Base-by-base conservation (phyloP, 2,888 invertebrate genomes). In the Dynastes tityus region DNA sequence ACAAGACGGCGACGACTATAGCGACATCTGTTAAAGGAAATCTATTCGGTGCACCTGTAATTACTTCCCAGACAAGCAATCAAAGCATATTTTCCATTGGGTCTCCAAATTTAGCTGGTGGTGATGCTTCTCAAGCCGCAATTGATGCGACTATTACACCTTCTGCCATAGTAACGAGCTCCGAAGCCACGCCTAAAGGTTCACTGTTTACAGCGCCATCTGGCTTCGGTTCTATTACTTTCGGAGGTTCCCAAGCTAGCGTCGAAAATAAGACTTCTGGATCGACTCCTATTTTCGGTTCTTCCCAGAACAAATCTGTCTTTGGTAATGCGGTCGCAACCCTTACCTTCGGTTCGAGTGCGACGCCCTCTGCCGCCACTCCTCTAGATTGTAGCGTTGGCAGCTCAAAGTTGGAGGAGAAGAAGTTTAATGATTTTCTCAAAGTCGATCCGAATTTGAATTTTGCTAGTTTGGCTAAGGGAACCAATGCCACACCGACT, bases 401-500 rank as follows among this genome's bases (percentile, higher is more conserved):
- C 51, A 64, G 49, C 51, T 53, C 77, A 0, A 71, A 77, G 32
- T 27, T 45, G 27, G 68, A 73, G 11, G 73, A 40, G 37, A 71
- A 80, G 63, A 64, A 71, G 40, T 64, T 74, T 13, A 64, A 70
- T 2, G 53, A 55, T 16, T 82, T 88, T 55, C 83, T 88, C 22
- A 87, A 88, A 71, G 85, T 83, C 61, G 86, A 86, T 79, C 80
- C 86, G 0, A 84, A 82, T 70, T 74, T 89, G 32, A 87, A 86
- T 79, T 89, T 90, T 82, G 88, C 89, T 1, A 85, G 83, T 70
- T 82, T 88, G 71, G 89, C 89, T 2, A 85, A 87, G 27, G 82
- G 82, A 2, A 79, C 83, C 6, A 67, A 82, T 11, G 65, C 80
- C 40, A 81, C 82, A 16, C 76, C 82, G 4, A 78, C 81, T 2